A percentile compares a stretch with the other conserved stretches of the same genome.
phyloP scores from a whole-genome alignment of 2,113 vertebrate species.

The Microcebus griseorufus region DNA sequence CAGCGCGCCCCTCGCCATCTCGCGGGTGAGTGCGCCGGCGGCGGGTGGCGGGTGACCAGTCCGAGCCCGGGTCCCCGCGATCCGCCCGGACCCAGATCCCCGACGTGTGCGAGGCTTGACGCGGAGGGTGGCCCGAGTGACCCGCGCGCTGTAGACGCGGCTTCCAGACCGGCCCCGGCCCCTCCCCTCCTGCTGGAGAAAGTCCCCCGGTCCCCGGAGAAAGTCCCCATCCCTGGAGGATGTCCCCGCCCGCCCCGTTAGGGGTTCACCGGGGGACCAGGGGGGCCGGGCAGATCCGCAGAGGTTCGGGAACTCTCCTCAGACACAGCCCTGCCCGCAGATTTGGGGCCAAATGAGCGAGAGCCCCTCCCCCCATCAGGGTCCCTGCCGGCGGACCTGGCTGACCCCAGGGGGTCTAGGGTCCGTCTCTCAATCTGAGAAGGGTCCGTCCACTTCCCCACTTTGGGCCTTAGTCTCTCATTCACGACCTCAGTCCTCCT shows the following conservation, averaged over 20 bases:
- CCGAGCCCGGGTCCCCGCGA: not conserved
- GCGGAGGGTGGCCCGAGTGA: not conserved
- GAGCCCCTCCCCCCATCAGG: not conserved
- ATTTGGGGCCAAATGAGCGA: not conserved
- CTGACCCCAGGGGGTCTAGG: not conserved
- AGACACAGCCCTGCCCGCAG: not conserved
- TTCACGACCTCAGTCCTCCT: constrained; percentile 5
- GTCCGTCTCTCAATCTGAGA: not conserved
- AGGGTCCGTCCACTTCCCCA: not conserved
- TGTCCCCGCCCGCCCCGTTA: not conserved
- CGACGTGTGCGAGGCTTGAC: constrained; percentile 9
- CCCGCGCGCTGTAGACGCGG: not conserved
- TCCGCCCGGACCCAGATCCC: not conserved
- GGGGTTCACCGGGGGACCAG: not conserved
- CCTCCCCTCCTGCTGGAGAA: not conserved
- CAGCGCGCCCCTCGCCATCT: constrained; percentile 95
- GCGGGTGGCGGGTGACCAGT: not conserved
- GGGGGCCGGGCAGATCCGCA: not conserved
- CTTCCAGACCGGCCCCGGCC: not conserved
- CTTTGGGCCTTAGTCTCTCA: not conserved
- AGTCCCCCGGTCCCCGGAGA: not conserved
- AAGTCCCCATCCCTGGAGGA: not conserved
- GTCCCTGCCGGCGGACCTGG: not conserved
- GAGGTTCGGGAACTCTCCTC: constrained; percentile 5
- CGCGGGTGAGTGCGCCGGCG: constrained; percentile 89